Evolutionary conservation across 2,888 invertebrate genomes (phyloP).

Genomic region (Eumerus sabulonum): DNA sequence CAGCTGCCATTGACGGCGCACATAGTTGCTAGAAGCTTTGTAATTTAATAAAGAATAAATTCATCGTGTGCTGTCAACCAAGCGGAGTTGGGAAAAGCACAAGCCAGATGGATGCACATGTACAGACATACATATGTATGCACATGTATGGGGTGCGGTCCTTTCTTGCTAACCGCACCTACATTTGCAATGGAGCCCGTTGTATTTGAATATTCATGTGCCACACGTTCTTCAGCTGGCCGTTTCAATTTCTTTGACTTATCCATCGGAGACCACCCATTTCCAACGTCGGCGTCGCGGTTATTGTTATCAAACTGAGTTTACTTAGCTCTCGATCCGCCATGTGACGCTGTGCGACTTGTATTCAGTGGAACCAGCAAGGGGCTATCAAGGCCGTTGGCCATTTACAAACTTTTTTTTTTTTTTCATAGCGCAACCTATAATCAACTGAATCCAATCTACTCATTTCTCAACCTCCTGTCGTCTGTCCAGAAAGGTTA

Average conservation of each 20-base stretch:
- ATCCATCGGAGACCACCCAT: constrained; percentile 41
- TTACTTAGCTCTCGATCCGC: neutral
- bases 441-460: too few species aligned
- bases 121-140: neutral
- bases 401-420: too few species aligned
- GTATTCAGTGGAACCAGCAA: neutral
- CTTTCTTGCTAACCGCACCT: constrained; percentile 42
- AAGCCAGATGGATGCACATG: too few species aligned
- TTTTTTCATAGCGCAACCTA: too few species aligned
- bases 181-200: constrained; percentile 18
- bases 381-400: too few species aligned
- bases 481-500: neutral
- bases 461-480: too few species aligned
- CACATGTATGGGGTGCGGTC: constrained; percentile 15
- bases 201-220: constrained; percentile 51
- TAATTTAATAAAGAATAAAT: constrained; percentile 54
- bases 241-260: constrained; percentile 56
- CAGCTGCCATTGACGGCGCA: constrained; percentile 14
- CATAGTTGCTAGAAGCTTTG: constrained; percentile 3
- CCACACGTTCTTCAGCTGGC: constrained; percentile 30
- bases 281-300: constrained; percentile 25
- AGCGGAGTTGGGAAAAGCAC: neutral
- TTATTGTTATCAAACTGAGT: constrained; percentile 28
- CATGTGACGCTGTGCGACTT: neutral
- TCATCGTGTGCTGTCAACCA: constrained; percentile 34